phyloP scores from a whole-genome alignment of 2,113 vertebrate genomes.

The Gorilla gorilla region DNA sequence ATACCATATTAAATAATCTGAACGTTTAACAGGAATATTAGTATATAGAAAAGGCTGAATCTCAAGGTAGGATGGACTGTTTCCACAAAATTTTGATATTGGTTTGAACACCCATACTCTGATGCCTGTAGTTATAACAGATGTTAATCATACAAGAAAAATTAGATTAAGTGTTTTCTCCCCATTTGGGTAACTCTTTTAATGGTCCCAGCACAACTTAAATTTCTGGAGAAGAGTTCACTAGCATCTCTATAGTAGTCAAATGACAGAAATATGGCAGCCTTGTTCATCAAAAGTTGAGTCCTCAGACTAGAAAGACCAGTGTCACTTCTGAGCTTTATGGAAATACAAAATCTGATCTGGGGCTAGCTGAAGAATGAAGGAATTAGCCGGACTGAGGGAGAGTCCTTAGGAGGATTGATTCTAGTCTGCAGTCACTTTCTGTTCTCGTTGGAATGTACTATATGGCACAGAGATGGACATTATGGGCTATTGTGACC shows the following conservation, averaged over 20 bases:
- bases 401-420: neutral
- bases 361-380: neutral
- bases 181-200: neutral
- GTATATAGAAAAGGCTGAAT: neutral
- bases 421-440: neutral
- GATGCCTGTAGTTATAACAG: neutral
- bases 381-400: neutral
- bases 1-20: neutral
- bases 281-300: neutral
- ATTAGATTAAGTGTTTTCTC: neutral
- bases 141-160: neutral
- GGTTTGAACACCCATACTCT: neutral
- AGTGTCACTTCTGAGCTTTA: neutral
- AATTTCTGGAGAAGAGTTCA: neutral
- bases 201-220: neutral
- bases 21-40: neutral
- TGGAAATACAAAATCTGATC: neutral
- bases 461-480: neutral
- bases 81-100: neutral
- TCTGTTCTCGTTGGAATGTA: neutral
- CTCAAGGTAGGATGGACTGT: neutral
- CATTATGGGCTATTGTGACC: neutral
- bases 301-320: neutral
- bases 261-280: neutral
- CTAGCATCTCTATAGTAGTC: neutral